Conservation (phyloP, 2,113 vertebrate species). For the Promerops cafer region DNA sequence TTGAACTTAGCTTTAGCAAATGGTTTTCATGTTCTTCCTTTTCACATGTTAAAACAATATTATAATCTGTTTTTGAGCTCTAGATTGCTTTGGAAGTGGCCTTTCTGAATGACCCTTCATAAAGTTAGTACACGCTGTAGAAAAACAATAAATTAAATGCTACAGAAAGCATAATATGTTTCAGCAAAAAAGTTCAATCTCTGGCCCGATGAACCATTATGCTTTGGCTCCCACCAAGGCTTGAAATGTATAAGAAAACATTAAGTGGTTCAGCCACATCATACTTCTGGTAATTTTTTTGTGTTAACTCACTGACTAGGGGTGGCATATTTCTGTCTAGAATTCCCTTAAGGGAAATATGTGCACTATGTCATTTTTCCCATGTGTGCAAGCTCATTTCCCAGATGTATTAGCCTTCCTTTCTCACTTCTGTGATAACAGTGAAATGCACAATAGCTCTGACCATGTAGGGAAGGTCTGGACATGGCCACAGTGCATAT, state of each 20-base stretch:
- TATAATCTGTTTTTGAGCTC: not conserved
- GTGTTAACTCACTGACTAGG: not conserved
- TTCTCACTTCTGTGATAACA: not conserved
- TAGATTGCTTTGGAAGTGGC: not conserved
- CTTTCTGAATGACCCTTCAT: not conserved
- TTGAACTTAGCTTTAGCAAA: not conserved
- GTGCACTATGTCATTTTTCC: fast-evolving
- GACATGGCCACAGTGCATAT: too few relatives aligned
- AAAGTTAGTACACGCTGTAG: not conserved
- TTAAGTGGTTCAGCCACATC: not conserved
- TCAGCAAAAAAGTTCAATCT: not conserved
- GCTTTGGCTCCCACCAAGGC: not conserved
- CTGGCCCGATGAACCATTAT: not conserved
- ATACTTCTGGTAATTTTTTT: not conserved
- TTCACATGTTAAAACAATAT: not conserved
- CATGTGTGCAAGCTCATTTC: not conserved
- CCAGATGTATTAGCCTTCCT: not conserved
- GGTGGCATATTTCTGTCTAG: not conserved
- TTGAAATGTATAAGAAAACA: not conserved
- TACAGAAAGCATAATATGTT: not conserved
- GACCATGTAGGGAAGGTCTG: not conserved
- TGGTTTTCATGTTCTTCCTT: not conserved
- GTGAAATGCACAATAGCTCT: not conserved
- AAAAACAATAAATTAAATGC: not conserved
- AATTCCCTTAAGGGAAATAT: not conserved